These are phyloP conservation scores for Hirtodrosophila duncani DNA, from an alignment of 2,888 invertebrate species.

Conservation along the genomic window DNA sequence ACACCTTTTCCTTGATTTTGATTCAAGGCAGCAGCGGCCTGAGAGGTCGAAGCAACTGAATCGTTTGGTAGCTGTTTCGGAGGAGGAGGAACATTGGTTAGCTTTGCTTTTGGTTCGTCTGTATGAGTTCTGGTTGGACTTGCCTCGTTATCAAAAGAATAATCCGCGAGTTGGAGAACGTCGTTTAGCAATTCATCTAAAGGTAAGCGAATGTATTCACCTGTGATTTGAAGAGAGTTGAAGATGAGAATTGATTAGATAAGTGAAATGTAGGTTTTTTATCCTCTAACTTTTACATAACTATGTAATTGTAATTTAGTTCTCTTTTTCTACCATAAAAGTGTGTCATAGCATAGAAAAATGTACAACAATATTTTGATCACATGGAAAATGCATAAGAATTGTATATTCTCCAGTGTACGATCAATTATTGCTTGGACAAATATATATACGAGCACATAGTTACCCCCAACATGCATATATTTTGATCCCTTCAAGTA, in stretches of 20 bases:
- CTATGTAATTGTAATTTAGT: constrained; percentile 1
- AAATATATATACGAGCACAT: too few relatives aligned
- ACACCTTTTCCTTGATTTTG: constrained; percentile 22
- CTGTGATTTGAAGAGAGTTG: constrained; percentile 45
- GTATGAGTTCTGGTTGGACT: constrained; percentile 14
- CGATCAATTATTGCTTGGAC: too few relatives aligned
- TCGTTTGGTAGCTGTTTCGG: constrained; percentile 45
- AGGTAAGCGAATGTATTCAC: constrained; percentile 77
- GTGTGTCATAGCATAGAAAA: constrained; percentile 2
- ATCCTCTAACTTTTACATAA: too few relatives aligned
- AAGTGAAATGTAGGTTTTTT: background rate
- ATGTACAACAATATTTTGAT: constrained; percentile 73
- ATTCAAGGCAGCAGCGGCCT: constrained; percentile 60
- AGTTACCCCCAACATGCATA: too few relatives aligned
- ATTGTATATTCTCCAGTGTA: background rate
- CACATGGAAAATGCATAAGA: constrained; percentile 1
- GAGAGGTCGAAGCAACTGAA: constrained; percentile 72
- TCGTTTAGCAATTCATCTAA: constrained; percentile 77
- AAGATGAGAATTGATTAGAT: background rate
- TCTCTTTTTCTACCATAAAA: constrained; percentile 4
- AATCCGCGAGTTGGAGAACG: constrained; percentile 76
- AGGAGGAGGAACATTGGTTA: constrained; percentile 1
- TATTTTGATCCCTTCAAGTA: too few relatives aligned
- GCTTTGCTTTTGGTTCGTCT: background rate
- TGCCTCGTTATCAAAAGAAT: constrained; percentile 72